Base-by-base conservation (phyloP, 2,888 invertebrate genomes). In the Pyrrhosoma nymphula region DNA sequence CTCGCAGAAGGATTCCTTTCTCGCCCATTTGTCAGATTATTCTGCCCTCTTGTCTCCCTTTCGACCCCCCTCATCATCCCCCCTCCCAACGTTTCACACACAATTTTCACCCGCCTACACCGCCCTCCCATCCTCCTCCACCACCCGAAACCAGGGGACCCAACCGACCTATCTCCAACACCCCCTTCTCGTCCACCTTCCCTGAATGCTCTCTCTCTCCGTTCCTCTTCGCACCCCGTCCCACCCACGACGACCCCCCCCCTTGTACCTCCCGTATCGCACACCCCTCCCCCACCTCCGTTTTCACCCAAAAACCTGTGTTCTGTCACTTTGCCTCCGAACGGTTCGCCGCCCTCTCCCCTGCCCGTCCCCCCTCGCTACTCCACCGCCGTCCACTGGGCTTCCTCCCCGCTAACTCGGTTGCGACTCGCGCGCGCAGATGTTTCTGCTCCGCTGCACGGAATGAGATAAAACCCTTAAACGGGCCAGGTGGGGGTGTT, bases 381-480 rank as follows among this genome's bases (percentile, higher is more conserved):
- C 90, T 35, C 35, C 30, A 26, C 63, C 60, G n/a, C 30, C 39
- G 91, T 69, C 91, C 93, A 20, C 60, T 20, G 60, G 60, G 93
- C 93, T 75, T 93, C 93, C 93, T 93, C 93, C 47, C 47, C 69
- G 93, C n/a, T 60, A 69, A 93, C 93, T 93, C 93, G 93, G 93
- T 63, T 69, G 93, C 63, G 91, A 91, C 6, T 60, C 60, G 60
- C 56, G 91, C 93, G 91, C 93, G 93, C 93, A 93, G 93, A 63
- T 93, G 93, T 93, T 93, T 93, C 93, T 93, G 93, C 93, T 93
- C 75, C 93, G 93, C 69, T 75, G 93, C 93, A 93, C 93, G 93
- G 93, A 93, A 93, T 93, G 93, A 93, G 93, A 93, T 93, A 93
- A 93, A 93, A 93, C 93, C 93, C 93, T 93, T 93, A 35, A 26